Evolutionary conservation across 1,140 invertebrate genomes (phyloP).

Genomic region (Drosophila aff.): DNA sequence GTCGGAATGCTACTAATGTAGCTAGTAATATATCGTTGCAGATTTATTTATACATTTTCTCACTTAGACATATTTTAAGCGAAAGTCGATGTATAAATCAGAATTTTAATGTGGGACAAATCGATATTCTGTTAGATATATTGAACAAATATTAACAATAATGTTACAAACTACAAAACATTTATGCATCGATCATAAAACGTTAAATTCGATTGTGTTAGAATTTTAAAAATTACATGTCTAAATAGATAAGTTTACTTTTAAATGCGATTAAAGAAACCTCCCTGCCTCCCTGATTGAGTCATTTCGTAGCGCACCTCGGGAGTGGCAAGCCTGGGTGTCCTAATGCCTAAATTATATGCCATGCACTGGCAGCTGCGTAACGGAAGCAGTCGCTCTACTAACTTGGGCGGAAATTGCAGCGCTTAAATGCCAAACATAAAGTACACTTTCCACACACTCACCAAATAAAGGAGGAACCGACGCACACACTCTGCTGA

Average conservation of each 20-base stretch:
- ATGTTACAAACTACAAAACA: too few species aligned
- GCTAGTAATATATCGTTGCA: too few species aligned
- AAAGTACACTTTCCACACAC: slow-evolving; percentile 60
- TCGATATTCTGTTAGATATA: too few species aligned
- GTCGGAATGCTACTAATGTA: background rate
- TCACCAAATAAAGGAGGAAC: slow-evolving; percentile 46
- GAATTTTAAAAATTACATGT: too few species aligned
- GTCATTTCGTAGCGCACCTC: slow-evolving; percentile 6
- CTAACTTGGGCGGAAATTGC: slow-evolving; percentile 79
- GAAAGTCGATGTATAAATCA: too few species aligned
- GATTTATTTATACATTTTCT: too few species aligned
- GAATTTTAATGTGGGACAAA: too few species aligned
- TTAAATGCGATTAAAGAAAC: accelerated
- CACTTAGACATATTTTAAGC: too few species aligned
- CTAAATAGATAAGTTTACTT: too few species aligned
- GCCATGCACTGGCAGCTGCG: slow-evolving; percentile 70
- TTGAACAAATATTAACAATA: too few species aligned
- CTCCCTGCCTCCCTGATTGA: background rate
- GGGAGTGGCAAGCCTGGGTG: slow-evolving; percentile 36
- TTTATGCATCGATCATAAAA: too few species aligned
- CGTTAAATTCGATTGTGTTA: too few species aligned
- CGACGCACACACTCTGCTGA: slow-evolving; percentile 42
- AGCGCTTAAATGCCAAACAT: slow-evolving; percentile 78
- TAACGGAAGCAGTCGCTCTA: slow-evolving; percentile 75
- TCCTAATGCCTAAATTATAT: slow-evolving; percentile 80